A percentile compares a stretch with the other conserved stretches of the same genome.
These are phyloP conservation scores for Murina feae DNA, from an alignment of 2,113 vertebrate species.

Conservation along the genomic window DNA sequence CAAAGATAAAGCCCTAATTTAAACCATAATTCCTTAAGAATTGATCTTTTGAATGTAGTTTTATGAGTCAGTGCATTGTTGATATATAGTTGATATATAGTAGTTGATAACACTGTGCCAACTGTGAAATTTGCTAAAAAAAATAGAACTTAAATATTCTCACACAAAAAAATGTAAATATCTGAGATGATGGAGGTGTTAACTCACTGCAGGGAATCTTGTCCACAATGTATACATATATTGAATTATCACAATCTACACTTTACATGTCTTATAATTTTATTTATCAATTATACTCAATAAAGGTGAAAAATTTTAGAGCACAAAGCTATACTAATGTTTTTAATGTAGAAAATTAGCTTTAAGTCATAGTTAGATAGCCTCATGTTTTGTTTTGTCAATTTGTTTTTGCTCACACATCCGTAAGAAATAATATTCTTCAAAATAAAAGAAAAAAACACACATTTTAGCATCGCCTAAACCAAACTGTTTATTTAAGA, in stretches of 20 bases:
- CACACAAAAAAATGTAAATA: neutral
- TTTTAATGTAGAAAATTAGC: neutral
- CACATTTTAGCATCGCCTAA: neutral
- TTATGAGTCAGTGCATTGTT: neutral
- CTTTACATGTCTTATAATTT: neutral
- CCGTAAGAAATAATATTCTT: neutral
- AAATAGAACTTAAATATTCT: neutral
- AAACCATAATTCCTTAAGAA: neutral
- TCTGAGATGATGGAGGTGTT: neutral
- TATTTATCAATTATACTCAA: neutral
- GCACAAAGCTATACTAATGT: neutral
- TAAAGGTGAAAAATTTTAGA: neutral
- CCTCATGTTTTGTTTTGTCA: neutral
- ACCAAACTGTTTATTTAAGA: neutral
- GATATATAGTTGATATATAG: neutral
- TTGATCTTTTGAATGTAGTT: neutral
- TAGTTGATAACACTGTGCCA: neutral
- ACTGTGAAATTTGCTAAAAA: neutral
- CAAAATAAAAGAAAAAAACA: neutral
- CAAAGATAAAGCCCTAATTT: slow-evolving; percentile 34
- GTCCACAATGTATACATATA: neutral
- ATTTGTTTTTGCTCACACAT: neutral
- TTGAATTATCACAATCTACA: neutral
- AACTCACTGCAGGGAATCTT: neutral
- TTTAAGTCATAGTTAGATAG: neutral